A percentile compares a stretch with the other conserved stretches of the same genome.
phyloP scores from a whole-genome alignment of 2,113 vertebrate species.

The Antigone vipio region DNA sequence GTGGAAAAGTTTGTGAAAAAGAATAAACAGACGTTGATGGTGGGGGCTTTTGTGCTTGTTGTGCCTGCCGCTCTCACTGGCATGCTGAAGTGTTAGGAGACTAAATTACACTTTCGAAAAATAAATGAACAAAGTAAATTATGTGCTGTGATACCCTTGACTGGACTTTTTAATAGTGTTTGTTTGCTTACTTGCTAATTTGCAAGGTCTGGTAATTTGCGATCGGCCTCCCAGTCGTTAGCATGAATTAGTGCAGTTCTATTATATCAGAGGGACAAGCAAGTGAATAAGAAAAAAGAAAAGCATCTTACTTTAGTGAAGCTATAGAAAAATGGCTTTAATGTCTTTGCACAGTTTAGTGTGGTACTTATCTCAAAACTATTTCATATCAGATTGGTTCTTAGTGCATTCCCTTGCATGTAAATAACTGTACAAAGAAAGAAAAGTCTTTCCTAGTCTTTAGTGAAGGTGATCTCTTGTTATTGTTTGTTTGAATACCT shows the following conservation, averaged over 20 bases:
- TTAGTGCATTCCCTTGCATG: not conserved
- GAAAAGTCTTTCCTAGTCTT: not conserved
- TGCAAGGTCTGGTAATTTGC: conserved; percentile 44
- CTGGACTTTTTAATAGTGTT: conserved; percentile 14
- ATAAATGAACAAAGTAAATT: not conserved
- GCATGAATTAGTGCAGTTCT: not conserved
- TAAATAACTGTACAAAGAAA: not conserved
- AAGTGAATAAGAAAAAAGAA: not conserved
- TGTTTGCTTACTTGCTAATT: conserved; percentile 50
- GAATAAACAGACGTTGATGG: not conserved
- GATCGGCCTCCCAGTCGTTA: not conserved
- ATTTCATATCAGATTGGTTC: not conserved
- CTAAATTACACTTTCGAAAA: conserved; percentile 7
- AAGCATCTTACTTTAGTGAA: not conserved
- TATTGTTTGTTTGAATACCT: conserved; percentile 41
- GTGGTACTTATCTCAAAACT: not conserved
- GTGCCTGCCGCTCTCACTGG: not conserved
- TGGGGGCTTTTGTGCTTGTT: not conserved
- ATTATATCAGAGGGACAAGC: not conserved
- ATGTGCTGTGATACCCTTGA: conserved; percentile 13
- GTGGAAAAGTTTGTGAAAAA: not conserved
- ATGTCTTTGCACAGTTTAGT: not conserved
- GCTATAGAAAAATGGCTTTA: not conserved
- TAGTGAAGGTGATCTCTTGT: conserved; percentile 39
- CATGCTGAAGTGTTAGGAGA: not conserved